Percentiles rank a stretch among this genome's conserved stretches.
These are phyloP conservation scores for Acronicta alni DNA, from an alignment of 2,888 invertebrate species.

Conservation along the genomic window DNA sequence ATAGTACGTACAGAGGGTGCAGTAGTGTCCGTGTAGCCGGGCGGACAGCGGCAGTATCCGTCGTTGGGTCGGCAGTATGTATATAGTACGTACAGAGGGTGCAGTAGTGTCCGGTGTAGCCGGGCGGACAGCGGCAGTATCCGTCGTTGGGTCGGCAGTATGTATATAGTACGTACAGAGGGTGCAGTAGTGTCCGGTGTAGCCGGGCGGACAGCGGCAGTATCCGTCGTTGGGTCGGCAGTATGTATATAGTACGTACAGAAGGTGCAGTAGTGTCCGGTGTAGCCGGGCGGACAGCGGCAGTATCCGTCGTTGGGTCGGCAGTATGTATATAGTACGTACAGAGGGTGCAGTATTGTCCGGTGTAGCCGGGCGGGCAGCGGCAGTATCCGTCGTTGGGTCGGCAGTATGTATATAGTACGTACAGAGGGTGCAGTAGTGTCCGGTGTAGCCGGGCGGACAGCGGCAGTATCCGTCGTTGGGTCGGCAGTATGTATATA, in stretches of 20 bases:
- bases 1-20: no score
- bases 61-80: not conserved
- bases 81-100: conserved; percentile 91
- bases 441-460: conserved; percentile 94
- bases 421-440: conserved; percentile 94
- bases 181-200: no score
- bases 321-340: conserved; percentile 79
- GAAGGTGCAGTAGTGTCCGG: conserved; percentile 94
- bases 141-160: conserved; percentile 95
- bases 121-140: conserved; percentile 94
- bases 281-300: conserved; percentile 94
- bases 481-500: conserved; percentile 89
- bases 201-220: no score
- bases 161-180: not conserved
- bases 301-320: conserved; percentile 96
- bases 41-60: no score
- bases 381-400: not conserved
- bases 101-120: conserved; percentile 95
- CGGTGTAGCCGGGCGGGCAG: no score
- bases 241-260: conserved; percentile 85
- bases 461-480: conserved; percentile 96
- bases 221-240: not conserved
- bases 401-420: conserved; percentile 36
- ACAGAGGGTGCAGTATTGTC: no score
- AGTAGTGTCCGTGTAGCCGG: no score